Conservation (phyloP, 2,113 vertebrate species). For the Aegotheles bennettii region DNA sequence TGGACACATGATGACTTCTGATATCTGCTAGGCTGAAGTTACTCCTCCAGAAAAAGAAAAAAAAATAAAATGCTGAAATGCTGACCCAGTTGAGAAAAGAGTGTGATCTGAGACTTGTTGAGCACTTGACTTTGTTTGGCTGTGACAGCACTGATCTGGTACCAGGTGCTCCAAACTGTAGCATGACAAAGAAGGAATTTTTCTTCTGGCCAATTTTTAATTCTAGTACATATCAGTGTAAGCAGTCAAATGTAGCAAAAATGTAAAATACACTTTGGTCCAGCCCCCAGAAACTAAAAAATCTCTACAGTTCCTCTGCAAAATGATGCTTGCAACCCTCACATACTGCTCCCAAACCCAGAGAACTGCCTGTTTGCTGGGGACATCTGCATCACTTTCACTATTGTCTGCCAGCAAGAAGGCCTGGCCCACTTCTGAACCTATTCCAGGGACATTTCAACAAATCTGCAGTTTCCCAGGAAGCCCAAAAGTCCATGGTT, state of each 20-base stretch:
- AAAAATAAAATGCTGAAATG: neutral
- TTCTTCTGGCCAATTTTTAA: neutral
- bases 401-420: neutral
- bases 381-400: neutral
- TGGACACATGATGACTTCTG: neutral
- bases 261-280: neutral
- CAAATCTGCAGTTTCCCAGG: neutral
- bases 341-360: neutral
- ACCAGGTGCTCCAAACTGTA: neutral
- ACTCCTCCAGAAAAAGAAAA: neutral
- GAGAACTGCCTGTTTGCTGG: neutral
- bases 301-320: neutral
- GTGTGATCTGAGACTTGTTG: neutral
- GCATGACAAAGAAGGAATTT: neutral
- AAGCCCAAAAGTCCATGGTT: neutral
- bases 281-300: neutral
- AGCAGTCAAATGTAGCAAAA: neutral
- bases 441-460: neutral
- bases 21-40: neutral
- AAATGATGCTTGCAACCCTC: neutral
- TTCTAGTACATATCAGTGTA: neutral
- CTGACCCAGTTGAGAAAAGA: neutral
- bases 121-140: neutral
- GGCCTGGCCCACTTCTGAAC: neutral
- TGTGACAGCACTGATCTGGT: neutral